Percentiles rank a stretch among this genome's conserved stretches.
phyloP scores from a whole-genome alignment of 1,140 invertebrate genomes.

The Campoletis sonorensis region DNA sequence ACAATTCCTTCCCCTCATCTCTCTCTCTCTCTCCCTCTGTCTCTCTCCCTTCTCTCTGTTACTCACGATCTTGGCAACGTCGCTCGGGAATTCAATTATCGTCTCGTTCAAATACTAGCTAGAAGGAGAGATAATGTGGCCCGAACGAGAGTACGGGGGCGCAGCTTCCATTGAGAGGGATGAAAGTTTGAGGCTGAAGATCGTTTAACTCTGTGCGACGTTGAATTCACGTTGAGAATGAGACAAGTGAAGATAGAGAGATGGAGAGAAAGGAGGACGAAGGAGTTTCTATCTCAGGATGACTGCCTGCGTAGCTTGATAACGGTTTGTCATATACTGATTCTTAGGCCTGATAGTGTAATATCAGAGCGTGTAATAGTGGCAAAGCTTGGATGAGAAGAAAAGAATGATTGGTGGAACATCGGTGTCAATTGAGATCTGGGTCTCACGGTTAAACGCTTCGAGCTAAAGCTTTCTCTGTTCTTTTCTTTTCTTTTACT shows the following conservation, averaged over 20 bases:
- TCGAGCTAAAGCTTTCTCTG: not conserved
- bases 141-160: constrained; percentile 47
- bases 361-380: not conserved
- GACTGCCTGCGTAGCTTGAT: constrained; percentile 36
- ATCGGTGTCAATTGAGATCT: constrained; percentile 35
- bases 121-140: constrained; percentile 51
- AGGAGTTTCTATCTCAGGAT: not conserved
- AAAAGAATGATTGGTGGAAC: not conserved
- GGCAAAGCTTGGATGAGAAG: not conserved
- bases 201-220: constrained; percentile 45
- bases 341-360: not conserved
- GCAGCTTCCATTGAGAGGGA: constrained; percentile 33
- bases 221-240: not conserved
- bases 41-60: not conserved
- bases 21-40: not conserved
- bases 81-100: constrained; percentile 55
- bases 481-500: not conserved
- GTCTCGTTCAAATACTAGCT: constrained; percentile 49
- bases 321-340: constrained; percentile 22
- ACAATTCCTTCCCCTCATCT: constrained; percentile 17
- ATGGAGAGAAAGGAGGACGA: not conserved
- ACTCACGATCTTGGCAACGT: constrained; percentile 32
- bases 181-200: constrained; percentile 48
- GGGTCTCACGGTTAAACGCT: constrained; percentile 8
- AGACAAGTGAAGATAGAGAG: not conserved